These are phyloP conservation scores for Sigmodon hispidus DNA, from an alignment of 2,113 vertebrate genomes.

Conservation along the genomic window DNA sequence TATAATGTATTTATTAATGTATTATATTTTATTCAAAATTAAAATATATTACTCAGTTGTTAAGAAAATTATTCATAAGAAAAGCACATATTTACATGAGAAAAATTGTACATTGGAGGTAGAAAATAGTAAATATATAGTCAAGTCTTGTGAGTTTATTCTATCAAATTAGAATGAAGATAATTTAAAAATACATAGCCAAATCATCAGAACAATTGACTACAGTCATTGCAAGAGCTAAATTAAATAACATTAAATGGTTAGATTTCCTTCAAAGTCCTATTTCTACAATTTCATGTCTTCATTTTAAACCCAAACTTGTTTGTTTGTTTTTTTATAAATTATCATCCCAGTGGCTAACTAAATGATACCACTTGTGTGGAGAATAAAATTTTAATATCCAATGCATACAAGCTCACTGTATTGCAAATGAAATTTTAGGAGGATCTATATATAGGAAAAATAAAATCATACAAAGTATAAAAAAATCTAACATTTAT, in stretches of 20 bases:
- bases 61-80: background rate
- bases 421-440: background rate
- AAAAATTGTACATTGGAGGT: background rate
- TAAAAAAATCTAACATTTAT: background rate
- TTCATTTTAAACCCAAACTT: background rate
- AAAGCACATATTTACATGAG: background rate
- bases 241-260: background rate
- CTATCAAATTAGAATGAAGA: background rate
- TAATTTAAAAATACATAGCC: background rate
- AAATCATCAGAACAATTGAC: background rate
- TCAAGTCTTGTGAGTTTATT: background rate
- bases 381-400: background rate
- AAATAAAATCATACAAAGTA: background rate
- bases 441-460: background rate
- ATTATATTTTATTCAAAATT: background rate
- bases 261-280: background rate
- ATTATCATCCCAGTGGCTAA: background rate
- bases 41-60: background rate
- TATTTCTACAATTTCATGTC: background rate
- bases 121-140: background rate
- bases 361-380: no score
- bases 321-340: background rate
- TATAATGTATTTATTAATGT: background rate
- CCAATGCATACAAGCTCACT: background rate
- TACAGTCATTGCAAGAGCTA: background rate